A percentile compares a stretch with the other conserved stretches of the same genome.
phyloP scores from a whole-genome alignment of 2,797 vertebrate genomes.

The Enteromius radiatus region DNA sequence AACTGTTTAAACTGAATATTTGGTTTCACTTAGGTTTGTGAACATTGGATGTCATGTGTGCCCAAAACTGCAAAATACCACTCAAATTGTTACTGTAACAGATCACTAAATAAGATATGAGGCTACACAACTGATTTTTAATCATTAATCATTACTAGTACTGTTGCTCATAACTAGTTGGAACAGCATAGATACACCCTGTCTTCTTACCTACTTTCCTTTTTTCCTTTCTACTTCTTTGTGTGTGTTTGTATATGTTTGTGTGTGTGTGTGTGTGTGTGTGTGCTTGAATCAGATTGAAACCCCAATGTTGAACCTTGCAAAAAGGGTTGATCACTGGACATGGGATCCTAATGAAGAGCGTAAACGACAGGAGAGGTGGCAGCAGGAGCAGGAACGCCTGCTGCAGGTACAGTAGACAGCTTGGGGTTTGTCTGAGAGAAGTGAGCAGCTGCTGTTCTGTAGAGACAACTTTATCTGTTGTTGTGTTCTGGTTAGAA shows the following conservation, averaged over 20 bases:
- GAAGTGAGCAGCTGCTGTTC: slow-evolving; percentile 14
- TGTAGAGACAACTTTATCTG: slow-evolving; percentile 18
- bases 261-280: neutral
- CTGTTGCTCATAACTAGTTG: neutral
- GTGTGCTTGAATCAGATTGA: slow-evolving; percentile 74
- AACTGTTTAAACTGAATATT: too few species aligned
- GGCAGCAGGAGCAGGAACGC: slow-evolving; percentile 96
- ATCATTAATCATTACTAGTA: neutral
- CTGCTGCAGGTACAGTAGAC: slow-evolving; percentile 88
- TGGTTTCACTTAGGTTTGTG: neutral
- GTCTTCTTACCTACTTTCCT: slow-evolving; percentile 74
- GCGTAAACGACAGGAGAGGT: slow-evolving; percentile 92
- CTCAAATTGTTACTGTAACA: neutral
- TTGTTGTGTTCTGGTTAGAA: neutral
- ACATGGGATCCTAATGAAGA: slow-evolving; percentile 98
- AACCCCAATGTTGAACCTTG: slow-evolving; percentile 83
- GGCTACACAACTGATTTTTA: neutral
- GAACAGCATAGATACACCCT: slow-evolving; percentile 43
- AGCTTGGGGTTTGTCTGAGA: slow-evolving; percentile 34
- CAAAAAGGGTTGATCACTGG: slow-evolving; percentile 93
- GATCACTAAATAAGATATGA: neutral
- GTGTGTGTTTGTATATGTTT: neutral
- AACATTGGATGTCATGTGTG: neutral
- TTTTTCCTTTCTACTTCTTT: slow-evolving; percentile 51
- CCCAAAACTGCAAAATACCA: neutral